Evolutionary conservation across 2,888 invertebrate genomes (phyloP).

Genomic region (Eupelmus urozonus): DNA sequence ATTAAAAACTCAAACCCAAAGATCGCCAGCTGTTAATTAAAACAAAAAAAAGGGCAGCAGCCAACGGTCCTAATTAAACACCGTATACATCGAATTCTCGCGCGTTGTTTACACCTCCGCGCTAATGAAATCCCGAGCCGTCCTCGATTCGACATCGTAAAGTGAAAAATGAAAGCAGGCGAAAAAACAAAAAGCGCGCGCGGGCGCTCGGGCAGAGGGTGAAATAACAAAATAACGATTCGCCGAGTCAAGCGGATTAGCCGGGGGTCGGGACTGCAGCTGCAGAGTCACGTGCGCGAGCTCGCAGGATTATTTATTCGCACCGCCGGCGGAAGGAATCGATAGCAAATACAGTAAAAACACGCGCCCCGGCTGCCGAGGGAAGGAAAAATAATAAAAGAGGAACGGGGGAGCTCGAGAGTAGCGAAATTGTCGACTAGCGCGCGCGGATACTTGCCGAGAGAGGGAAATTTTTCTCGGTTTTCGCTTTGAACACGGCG

Average conservation of each 20-base stretch:
- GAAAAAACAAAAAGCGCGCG: no score
- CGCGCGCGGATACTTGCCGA: no score
- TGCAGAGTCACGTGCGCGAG: neutral
- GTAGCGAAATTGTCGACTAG: no score
- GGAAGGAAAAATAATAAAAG: neutral
- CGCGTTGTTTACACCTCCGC: no score
- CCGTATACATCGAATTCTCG: no score
- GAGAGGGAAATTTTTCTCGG: no score
- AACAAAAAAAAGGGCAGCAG: neutral
- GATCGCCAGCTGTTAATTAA: neutral
- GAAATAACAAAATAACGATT: neutral
- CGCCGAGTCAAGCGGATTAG: constrained; percentile 23
- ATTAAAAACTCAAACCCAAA: neutral
- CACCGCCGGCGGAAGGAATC: constrained; percentile 1
- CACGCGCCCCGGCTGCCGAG: neutral
- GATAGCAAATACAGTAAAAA: constrained; percentile 29
- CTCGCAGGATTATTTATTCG: constrained; percentile 38
- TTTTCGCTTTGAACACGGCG: no score
- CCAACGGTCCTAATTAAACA: no score
- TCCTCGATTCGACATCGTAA: no score
- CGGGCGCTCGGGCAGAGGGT: neutral
- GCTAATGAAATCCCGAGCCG: constrained; percentile 14
- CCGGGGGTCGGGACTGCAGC: no score
- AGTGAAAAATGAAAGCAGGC: no score
- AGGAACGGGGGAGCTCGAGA: neutral